A percentile compares a stretch with the other conserved stretches of the same genome.
Conservation (phyloP, 2,888 invertebrate species). For the Drosophila buzzatii region DNA sequence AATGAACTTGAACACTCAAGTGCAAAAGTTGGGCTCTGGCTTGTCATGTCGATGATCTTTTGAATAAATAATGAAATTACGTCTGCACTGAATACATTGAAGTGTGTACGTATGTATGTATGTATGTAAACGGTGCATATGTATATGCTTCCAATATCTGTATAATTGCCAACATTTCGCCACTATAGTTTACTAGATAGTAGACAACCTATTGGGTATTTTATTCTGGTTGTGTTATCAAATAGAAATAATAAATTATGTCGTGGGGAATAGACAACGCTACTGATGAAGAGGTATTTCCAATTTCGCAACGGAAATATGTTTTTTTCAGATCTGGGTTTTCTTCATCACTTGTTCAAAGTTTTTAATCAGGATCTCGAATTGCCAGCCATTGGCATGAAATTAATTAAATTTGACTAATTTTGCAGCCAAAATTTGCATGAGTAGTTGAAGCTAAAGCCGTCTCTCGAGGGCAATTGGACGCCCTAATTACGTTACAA, state of each 20-base stretch:
- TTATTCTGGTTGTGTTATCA: too few relatives aligned
- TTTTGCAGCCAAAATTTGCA: conserved; percentile 68
- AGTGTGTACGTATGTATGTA: neutral
- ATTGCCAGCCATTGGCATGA: conserved; percentile 48
- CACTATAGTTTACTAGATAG: too few relatives aligned
- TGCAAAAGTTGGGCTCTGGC: conserved; percentile 1
- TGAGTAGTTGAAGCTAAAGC: conserved; percentile 21
- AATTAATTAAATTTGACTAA: conserved; percentile 72
- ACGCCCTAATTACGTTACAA: conserved; percentile 67
- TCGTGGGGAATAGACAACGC: too few relatives aligned
- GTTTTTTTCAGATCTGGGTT: neutral
- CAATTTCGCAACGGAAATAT: too few relatives aligned
- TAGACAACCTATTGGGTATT: too few relatives aligned
- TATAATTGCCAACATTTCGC: too few relatives aligned
- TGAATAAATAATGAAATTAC: conserved; percentile 73
- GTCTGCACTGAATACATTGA: conserved; percentile 45
- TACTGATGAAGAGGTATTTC: too few relatives aligned
- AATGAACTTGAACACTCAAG: neutral
- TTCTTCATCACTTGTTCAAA: neutral
- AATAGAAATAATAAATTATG: too few relatives aligned
- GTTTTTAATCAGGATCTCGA: conserved; percentile 45
- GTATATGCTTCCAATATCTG: too few relatives aligned
- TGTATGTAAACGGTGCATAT: too few relatives aligned
- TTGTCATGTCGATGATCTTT: conserved; percentile 48
- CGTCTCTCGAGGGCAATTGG: conserved; percentile 20